phyloP scores from a whole-genome alignment of 2,113 vertebrate genomes.

The Zapus hudsonius region DNA sequence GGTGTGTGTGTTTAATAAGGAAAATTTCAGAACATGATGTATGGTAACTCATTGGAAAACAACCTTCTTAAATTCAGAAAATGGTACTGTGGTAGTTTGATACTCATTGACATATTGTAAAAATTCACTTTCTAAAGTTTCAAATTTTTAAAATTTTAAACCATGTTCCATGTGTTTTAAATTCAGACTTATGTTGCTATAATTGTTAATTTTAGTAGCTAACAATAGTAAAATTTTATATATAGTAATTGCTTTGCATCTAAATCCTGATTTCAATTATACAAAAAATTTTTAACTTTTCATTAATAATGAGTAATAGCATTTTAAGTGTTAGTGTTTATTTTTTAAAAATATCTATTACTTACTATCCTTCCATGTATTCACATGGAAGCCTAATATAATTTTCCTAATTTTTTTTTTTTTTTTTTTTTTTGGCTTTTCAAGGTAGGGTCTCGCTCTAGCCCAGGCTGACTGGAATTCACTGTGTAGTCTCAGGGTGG shows the following conservation, averaged over 20 bases:
- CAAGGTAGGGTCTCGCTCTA: no score
- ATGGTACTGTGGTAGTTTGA: constrained; percentile 19
- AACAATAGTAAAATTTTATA: constrained; percentile 18
- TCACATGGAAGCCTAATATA: background rate
- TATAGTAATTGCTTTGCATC: background rate
- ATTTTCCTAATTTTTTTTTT: no score
- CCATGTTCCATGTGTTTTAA: background rate
- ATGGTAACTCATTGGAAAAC: background rate
- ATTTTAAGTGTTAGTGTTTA: background rate
- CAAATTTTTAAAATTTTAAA: background rate
- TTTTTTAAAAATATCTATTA: background rate
- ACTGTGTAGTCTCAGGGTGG: no score
- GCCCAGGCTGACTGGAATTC: no score
- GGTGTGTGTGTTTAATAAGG: background rate
- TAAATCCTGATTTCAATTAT: constrained; percentile 26
- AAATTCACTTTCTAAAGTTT: background rate
- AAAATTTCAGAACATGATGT: background rate
- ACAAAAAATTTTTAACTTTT: background rate
- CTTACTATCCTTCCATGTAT: background rate
- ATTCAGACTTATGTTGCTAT: constrained; percentile 2
- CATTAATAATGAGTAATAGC: background rate
- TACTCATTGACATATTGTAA: background rate
- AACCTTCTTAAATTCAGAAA: background rate
- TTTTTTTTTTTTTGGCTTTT: no score
- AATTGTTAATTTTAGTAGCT: constrained; percentile 57